These are phyloP conservation scores for Cosmia trapezina DNA, from an alignment of 2,888 invertebrate species.

Conservation along the genomic window DNA sequence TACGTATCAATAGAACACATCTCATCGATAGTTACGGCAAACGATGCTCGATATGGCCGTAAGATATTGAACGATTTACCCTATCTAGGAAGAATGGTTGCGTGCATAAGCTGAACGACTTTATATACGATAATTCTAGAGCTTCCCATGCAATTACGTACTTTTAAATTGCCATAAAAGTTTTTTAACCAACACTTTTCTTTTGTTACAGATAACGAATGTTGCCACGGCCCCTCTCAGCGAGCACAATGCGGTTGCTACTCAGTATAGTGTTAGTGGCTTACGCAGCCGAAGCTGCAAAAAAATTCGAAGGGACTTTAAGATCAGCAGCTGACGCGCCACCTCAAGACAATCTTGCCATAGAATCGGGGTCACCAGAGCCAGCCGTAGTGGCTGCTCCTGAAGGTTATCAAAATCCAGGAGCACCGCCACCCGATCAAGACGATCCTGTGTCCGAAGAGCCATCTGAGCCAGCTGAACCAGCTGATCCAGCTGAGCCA, in stretches of 20 bases:
- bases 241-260: conserved; percentile 86
- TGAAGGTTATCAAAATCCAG: conserved; percentile 85
- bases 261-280: conserved; percentile 86
- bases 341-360: conserved; percentile 86
- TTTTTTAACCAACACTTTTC: conserved; percentile 79
- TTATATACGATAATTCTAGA: conserved; percentile 73
- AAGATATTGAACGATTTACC: conserved; percentile 72
- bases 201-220: conserved; percentile 88
- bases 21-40: conserved; percentile 66
- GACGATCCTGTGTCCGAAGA: conserved; percentile 68
- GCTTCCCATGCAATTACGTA: conserved; percentile 79
- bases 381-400: conserved; percentile 86
- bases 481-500: conserved; percentile 66
- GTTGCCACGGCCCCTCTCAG: conserved; percentile 84
- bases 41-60: conserved; percentile 69
- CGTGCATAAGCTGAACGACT: conserved; percentile 75
- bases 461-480: conserved; percentile 54
- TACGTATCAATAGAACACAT: conserved; percentile 67
- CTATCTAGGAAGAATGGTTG: conserved; percentile 71
- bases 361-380: conserved; percentile 86
- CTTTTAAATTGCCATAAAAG: conserved; percentile 74
- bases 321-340: conserved; percentile 88
- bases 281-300: conserved; percentile 85
- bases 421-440: conserved; percentile 77
- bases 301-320: conserved; percentile 87